Percentiles rank a stretch among this genome's conserved stretches.
Evolutionary conservation across 2,797 vertebrate species (phyloP).

Genomic region (Clarias fuscus): DNA sequence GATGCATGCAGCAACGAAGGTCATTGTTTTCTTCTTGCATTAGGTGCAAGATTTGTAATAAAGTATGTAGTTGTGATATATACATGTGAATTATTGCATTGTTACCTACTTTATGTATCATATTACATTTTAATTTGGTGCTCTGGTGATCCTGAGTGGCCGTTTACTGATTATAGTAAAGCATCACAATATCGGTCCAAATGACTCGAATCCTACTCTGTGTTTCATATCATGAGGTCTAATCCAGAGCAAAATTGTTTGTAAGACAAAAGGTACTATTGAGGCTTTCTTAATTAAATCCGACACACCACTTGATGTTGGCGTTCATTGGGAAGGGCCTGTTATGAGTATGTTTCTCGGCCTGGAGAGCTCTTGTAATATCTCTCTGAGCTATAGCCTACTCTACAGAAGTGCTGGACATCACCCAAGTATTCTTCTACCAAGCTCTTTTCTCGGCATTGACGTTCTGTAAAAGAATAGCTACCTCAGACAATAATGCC

Average conservation of each 20-base stretch:
- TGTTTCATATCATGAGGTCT: constrained; percentile 14
- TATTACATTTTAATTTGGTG: background rate
- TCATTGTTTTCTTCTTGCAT: constrained; percentile 20
- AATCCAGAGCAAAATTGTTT: constrained; percentile 8
- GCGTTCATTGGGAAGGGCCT: background rate
- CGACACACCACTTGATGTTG: constrained; percentile 21
- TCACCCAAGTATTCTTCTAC: constrained; percentile 15
- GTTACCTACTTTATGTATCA: background rate
- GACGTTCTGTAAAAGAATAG: background rate
- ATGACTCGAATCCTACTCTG: background rate
- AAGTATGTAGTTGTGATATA: background rate
- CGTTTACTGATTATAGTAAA: constrained; percentile 6
- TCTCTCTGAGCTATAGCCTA: constrained; percentile 10
- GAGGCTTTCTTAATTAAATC: constrained; percentile 38
- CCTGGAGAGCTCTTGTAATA: constrained; percentile 19
- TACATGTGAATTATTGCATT: background rate
- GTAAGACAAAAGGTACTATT: constrained; percentile 7
- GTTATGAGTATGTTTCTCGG: constrained; percentile 10
- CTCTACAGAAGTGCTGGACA: constrained; percentile 18
- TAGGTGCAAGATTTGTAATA: background rate
- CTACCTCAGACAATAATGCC: constrained; percentile 11
- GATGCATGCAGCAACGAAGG: constrained; percentile 11
- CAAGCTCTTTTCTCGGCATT: background rate
- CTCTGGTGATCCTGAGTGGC: constrained; percentile 7
- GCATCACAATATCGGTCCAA: background rate